phyloP scores from a whole-genome alignment of 2,888 invertebrate species.

The Cryptus armator region DNA sequence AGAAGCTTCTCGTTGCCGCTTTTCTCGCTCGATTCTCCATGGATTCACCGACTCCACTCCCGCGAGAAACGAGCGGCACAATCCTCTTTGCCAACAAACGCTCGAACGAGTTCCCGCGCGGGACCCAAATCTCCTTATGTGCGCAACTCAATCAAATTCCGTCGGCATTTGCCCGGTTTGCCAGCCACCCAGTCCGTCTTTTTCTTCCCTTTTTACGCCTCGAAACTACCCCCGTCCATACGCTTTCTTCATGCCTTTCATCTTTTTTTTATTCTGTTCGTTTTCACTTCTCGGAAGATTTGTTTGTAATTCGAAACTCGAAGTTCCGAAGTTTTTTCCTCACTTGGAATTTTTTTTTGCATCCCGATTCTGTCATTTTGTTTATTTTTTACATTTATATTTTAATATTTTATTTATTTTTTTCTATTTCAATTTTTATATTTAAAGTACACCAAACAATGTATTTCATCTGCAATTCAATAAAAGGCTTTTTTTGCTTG shows the following conservation, averaged over 20 bases:
- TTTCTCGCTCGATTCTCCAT: constrained; percentile 53
- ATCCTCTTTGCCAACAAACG: constrained; percentile 83
- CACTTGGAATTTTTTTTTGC: not conserved
- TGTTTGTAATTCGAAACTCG: constrained; percentile 34
- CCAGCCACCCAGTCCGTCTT: constrained; percentile 44
- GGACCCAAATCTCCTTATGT: constrained; percentile 81
- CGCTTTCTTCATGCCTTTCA: constrained; percentile 33
- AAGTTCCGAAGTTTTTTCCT: not conserved
- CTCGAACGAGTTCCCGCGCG: constrained; percentile 75
- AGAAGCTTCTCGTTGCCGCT: constrained; percentile 65
- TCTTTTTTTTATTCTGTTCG: constrained; percentile 11
- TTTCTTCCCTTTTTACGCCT: constrained; percentile 24
- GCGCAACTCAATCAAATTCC: constrained; percentile 82
- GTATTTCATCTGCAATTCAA: not conserved
- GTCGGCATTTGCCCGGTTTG: constrained; percentile 71
- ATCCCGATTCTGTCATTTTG: not conserved
- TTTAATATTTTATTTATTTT: no score
- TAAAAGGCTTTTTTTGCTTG: no score
- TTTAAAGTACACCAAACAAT: not conserved
- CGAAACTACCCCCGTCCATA: constrained; percentile 1
- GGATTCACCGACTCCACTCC: constrained; percentile 72
- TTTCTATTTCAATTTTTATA: not conserved
- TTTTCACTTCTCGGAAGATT: constrained; percentile 13
- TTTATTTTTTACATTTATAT: not conserved
- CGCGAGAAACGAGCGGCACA: constrained; percentile 70